Evolutionary conservation across 2,797 vertebrate genomes (phyloP), one percentile per base, ranked within the genome.

Genomic region (Stomatorhinus walkeri): DNA sequence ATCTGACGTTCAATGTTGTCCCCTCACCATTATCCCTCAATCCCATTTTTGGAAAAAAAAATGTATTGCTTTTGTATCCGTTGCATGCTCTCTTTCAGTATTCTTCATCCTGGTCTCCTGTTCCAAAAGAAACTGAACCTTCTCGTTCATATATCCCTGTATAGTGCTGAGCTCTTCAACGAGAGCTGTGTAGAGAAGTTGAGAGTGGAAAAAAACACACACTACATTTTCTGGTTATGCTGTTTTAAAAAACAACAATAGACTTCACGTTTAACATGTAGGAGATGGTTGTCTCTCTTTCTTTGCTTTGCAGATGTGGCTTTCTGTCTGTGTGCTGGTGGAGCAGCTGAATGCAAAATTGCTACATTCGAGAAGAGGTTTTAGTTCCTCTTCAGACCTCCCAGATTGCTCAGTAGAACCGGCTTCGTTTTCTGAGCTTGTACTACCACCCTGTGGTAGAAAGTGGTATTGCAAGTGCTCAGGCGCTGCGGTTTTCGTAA

Each of bases 331-430:
- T 24, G 59, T 72, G 59, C 61, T 43, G 54, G 54, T 64, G 59
- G 43, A 46, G 59, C 87, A 87, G 86, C 68, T 76, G 46, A 81
- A 56, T 88, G 87, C 49, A 81, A 46, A 81, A 40, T 22, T 54
- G 68, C 72, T 81, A 40, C 68, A 81, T 88, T 40, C 43, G 68
- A 54, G 7, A 36, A 32, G 46, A n/a, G 68, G 72, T 88, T 81
- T 79, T 81, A 81, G 28, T 54, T 51, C 48, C 64, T 48, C 14
- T 28, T 24, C 64, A 36, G 87, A 81, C 72, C 87, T 54, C 49
- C 68, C 87, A 88, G 61, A 51, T 51, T 88, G 61, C 22, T 51
- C 24, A 51, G 51, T 52, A 76, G 36, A 10, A 7, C 16, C 59
- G 46, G 43, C 54, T 32, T 76, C 51, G 24, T 79, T 88, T 81